A percentile compares a stretch with the other conserved stretches of the same genome.
Evolutionary conservation across 2,797 vertebrate genomes (phyloP).

Genomic region (Loris lydekkerianus): DNA sequence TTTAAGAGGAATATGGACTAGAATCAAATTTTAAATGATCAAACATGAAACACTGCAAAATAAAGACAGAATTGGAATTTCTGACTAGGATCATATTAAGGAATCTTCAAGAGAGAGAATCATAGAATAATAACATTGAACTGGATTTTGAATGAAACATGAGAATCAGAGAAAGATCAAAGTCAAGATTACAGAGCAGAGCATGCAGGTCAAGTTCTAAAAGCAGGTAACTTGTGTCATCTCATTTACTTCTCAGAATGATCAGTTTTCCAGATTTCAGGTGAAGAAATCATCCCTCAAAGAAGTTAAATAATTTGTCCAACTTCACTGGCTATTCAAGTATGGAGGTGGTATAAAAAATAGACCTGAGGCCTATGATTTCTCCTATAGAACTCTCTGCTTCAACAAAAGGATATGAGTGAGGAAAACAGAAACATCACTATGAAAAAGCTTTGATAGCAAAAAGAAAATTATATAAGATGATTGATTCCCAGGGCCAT

Average conservation of each 20-base stretch:
- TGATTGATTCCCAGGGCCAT: neutral
- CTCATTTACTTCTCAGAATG: neutral
- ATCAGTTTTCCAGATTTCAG: neutral
- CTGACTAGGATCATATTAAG: neutral
- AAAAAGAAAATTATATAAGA: neutral
- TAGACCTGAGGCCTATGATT: neutral
- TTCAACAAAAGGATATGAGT: neutral
- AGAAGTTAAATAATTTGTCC: neutral
- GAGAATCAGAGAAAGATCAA: neutral
- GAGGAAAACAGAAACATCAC: neutral
- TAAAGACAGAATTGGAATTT: conserved; percentile 14
- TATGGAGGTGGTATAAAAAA: neutral
- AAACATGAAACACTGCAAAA: neutral
- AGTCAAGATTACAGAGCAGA: neutral
- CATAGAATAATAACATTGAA: neutral
- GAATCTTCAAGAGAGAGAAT: neutral
- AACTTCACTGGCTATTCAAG: neutral
- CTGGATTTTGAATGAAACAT: neutral
- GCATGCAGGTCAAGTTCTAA: neutral
- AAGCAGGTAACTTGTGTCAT: neutral
- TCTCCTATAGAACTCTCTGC: neutral
- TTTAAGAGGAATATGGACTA: neutral
- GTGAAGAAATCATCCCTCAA: neutral
- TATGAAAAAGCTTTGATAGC: neutral
- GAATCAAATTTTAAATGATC: conserved; percentile 17